Evolutionary conservation across 1,140 invertebrate species (phyloP).

Genomic region (Delia radicum): DNA sequence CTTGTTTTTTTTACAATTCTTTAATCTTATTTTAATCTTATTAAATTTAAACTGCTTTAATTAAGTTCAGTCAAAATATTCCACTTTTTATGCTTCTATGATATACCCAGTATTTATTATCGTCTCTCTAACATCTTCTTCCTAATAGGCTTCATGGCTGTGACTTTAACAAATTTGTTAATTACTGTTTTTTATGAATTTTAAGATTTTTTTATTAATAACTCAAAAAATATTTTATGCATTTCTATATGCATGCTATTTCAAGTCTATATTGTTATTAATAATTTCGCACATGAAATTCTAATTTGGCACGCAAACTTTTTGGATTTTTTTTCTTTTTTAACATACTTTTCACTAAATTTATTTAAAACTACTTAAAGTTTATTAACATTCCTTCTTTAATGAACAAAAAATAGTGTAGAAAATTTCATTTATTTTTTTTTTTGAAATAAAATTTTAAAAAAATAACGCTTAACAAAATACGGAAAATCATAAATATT

Average conservation of each 20-base stretch:
- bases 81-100: too few relatives aligned
- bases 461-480: too few relatives aligned
- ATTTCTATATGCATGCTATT: background rate
- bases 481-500: background rate
- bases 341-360: background rate
- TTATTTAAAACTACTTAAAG: background rate
- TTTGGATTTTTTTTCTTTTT: background rate
- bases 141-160: slow-evolving; percentile 3
- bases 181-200: slow-evolving; percentile 6
- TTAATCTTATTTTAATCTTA: too few relatives aligned
- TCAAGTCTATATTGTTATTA: slow-evolving; percentile 2
- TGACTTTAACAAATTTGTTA: slow-evolving; percentile 24
- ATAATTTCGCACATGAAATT: slow-evolving; percentile 17
- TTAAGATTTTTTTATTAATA: background rate
- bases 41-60: too few relatives aligned
- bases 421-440: background rate
- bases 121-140: too few relatives aligned
- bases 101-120: too few relatives aligned
- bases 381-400: background rate
- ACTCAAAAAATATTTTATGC: background rate
- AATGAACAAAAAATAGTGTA: too few relatives aligned
- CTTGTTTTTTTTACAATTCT: too few relatives aligned
- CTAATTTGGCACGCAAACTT: slow-evolving; percentile 14
- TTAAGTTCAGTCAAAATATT: too few relatives aligned
- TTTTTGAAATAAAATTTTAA: background rate